Conservation (phyloP, 1,140 invertebrate genomes). For the Adelges cooleyi region DNA sequence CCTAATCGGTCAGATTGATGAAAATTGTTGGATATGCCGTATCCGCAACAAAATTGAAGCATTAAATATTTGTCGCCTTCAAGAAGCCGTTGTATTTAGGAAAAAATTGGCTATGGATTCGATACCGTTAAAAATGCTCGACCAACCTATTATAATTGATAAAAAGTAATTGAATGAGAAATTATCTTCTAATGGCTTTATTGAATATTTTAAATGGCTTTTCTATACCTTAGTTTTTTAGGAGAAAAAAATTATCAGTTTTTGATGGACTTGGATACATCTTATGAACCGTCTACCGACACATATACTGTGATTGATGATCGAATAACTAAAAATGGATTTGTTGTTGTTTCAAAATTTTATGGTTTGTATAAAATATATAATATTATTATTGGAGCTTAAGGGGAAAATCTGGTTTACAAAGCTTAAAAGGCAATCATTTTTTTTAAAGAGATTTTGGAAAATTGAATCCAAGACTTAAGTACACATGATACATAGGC, state of each 20-base stretch:
- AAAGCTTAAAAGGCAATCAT: no score
- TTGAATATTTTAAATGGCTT: background rate
- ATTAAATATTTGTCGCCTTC: conserved; percentile 29
- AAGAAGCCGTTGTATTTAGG: conserved; percentile 31
- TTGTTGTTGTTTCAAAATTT: conserved; percentile 31
- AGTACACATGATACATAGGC: no score
- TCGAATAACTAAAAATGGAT: conserved; percentile 34
- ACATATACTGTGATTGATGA: conserved; percentile 31
- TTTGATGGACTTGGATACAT: conserved; percentile 28
- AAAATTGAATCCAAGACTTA: no score
- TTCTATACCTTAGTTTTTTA: conserved; percentile 28
- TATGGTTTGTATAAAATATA: conserved; percentile 15
- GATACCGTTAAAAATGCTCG: conserved; percentile 31
- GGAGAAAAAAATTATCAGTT: conserved; percentile 30
- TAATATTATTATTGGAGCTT: no score
- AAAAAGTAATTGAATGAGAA: conserved; percentile 20
- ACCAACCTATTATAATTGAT: conserved; percentile 23
- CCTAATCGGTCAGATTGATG: background rate
- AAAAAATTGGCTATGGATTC: conserved; percentile 28
- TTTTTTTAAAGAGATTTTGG: no score
- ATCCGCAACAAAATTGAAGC: conserved; percentile 15
- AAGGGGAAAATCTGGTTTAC: no score
- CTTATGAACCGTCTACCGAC: conserved; percentile 21
- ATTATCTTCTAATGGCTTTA: background rate
- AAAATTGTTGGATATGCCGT: conserved; percentile 16